Evolutionary conservation across 2,113 vertebrate genomes (phyloP).

Genomic region (Pholis gunnellus): DNA sequence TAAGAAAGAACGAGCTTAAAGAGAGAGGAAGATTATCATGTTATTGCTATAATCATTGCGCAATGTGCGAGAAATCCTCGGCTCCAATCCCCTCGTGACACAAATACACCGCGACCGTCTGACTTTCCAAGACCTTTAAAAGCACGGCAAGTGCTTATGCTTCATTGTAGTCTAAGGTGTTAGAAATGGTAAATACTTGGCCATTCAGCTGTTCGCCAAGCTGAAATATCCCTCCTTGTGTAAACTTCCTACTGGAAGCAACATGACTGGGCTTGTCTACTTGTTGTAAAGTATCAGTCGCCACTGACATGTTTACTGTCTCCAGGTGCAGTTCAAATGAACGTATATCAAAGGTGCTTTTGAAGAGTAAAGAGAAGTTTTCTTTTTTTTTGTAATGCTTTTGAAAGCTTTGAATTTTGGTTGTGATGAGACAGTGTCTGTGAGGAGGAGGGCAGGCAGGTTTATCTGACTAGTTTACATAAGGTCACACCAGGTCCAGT

Average conservation of each 20-base stretch:
- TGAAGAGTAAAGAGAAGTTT: neutral
- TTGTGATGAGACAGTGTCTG: constrained; percentile 18
- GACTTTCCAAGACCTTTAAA: constrained; percentile 56
- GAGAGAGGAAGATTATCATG: constrained; percentile 66
- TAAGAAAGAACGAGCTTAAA: constrained; percentile 60
- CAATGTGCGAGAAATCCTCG: constrained; percentile 67
- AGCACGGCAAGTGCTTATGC: constrained; percentile 30
- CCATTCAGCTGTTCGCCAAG: constrained; percentile 1
- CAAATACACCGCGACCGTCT: constrained; percentile 49
- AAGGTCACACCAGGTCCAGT: constrained; percentile 69
- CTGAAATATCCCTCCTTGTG: constrained; percentile 30
- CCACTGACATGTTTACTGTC: constrained; percentile 32
- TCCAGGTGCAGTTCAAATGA: constrained; percentile 16
- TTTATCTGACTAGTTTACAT: constrained; percentile 66
- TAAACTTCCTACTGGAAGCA: constrained; percentile 40
- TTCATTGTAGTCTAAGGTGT: constrained; percentile 23
- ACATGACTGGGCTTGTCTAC: constrained; percentile 6
- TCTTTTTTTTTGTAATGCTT: neutral
- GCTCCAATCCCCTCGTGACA: constrained; percentile 58
- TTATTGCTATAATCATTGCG: constrained; percentile 71
- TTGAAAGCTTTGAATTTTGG: constrained; percentile 5
- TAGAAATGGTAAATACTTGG: constrained; percentile 38
- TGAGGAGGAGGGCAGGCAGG: constrained; percentile 16
- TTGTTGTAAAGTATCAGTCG: constrained; percentile 4
- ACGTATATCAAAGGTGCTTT: neutral